Evolutionary conservation across 2,797 vertebrate genomes (phyloP).

Genomic region (Coccyzus lansbergi): DNA sequence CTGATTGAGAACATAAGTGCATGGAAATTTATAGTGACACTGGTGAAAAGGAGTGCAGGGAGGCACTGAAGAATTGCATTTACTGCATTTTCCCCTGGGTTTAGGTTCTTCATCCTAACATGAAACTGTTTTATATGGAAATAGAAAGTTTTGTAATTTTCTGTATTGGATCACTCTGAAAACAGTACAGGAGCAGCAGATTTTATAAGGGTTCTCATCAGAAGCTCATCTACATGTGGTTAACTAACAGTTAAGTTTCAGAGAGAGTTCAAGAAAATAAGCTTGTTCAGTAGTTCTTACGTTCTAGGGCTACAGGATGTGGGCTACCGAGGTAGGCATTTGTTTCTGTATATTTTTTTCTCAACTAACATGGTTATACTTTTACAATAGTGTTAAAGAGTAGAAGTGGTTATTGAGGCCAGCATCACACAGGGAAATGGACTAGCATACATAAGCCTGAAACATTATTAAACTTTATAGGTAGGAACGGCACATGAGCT

Average conservation of each 20-base stretch:
- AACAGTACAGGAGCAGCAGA: neutral
- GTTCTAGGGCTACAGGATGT: conserved; percentile 25
- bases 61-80: neutral
- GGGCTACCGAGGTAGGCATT: neutral
- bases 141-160: neutral
- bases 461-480: neutral
- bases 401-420: neutral
- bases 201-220: neutral
- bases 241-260: neutral
- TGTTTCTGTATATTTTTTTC: neutral
- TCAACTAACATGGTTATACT: neutral
- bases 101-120: neutral
- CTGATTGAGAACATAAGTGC: neutral
- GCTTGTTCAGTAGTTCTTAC: neutral
- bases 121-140: neutral
- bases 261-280: neutral
- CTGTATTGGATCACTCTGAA: neutral
- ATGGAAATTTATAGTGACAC: neutral
- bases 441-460: neutral
- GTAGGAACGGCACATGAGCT: neutral
- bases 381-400: neutral
- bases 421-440: neutral
- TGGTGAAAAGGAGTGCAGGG: neutral
- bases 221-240: neutral
- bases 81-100: neutral